Percentiles rank a stretch among this genome's conserved stretches.
Conservation (phyloP, 2,113 vertebrate genomes). For the Tachycineta bicolor region DNA sequence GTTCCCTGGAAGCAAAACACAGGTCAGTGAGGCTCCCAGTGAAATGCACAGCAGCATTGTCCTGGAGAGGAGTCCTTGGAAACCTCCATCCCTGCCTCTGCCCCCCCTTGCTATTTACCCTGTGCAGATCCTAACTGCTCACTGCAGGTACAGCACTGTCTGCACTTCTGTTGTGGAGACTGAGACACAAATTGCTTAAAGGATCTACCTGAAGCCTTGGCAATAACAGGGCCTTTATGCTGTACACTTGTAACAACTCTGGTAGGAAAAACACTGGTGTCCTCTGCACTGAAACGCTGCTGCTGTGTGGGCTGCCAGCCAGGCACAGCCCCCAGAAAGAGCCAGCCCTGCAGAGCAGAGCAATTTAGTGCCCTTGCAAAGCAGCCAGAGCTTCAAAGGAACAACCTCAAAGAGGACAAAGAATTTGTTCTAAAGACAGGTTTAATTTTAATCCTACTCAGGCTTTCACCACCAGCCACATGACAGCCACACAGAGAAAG, state of each 20-base stretch:
- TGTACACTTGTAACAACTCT: background rate
- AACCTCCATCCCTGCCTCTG: background rate
- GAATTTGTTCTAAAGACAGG: background rate
- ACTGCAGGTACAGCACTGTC: background rate
- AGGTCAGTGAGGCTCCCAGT: background rate
- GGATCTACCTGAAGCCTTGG: background rate
- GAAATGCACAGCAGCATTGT: background rate
- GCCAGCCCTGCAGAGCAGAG: background rate
- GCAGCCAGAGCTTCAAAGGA: background rate
- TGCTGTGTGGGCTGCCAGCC: background rate
- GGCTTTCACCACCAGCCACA: background rate
- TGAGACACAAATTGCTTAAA: background rate
- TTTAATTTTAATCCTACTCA: background rate
- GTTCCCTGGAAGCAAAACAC: constrained; percentile 77
- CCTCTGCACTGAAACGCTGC: background rate
- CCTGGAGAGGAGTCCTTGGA: background rate
- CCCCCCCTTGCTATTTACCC: background rate
- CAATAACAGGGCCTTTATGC: background rate
- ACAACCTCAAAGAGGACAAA: background rate
- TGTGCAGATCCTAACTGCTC: background rate
- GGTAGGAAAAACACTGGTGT: background rate
- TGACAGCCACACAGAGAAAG: background rate
- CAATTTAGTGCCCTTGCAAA: background rate
- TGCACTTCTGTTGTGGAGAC: background rate
- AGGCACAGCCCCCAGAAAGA: background rate